Evolutionary conservation across 2,888 invertebrate genomes (phyloP).

Genomic region (Chelonus formosanus): DNA sequence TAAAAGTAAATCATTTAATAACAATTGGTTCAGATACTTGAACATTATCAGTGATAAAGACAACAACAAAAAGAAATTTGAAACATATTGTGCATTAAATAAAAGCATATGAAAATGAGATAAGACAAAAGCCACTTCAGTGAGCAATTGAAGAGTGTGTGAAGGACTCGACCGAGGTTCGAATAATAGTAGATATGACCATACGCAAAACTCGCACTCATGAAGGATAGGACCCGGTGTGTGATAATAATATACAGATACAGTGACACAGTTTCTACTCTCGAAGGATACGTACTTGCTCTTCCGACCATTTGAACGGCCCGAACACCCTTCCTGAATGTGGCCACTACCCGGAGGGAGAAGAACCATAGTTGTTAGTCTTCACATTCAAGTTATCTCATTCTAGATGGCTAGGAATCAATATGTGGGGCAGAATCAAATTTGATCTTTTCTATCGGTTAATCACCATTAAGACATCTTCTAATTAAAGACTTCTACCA

Average conservation of each 20-base stretch:
- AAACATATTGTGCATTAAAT: too few species aligned
- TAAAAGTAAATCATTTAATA: too few species aligned
- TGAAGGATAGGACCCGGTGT: slow-evolving; percentile 23
- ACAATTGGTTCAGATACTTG: too few species aligned
- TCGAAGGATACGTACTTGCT: slow-evolving; percentile 89
- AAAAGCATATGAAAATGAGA: too few species aligned
- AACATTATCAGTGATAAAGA: too few species aligned
- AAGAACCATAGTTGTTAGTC: slow-evolving; percentile 68
- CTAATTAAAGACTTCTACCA: neutral
- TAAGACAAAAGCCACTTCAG: slow-evolving; percentile 13
- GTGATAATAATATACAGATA: slow-evolving; percentile 48
- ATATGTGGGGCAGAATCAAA: neutral
- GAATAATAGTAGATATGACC: neutral
- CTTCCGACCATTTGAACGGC: slow-evolving; percentile 98
- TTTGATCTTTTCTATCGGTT: neutral
- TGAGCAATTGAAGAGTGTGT: neutral
- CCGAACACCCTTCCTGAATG: slow-evolving; percentile 99
- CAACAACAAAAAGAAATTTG: too few species aligned
- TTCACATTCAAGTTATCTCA: slow-evolving; percentile 49
- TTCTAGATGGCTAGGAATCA: slow-evolving; percentile 33
- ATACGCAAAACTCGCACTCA: slow-evolving; percentile 7
- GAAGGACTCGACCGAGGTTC: neutral
- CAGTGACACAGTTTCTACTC: slow-evolving; percentile 62
- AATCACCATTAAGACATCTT: neutral
- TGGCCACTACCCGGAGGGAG: slow-evolving; percentile 86